Base-by-base conservation (phyloP, 1,140 invertebrate genomes). In the Caerostris darwini region DNA sequence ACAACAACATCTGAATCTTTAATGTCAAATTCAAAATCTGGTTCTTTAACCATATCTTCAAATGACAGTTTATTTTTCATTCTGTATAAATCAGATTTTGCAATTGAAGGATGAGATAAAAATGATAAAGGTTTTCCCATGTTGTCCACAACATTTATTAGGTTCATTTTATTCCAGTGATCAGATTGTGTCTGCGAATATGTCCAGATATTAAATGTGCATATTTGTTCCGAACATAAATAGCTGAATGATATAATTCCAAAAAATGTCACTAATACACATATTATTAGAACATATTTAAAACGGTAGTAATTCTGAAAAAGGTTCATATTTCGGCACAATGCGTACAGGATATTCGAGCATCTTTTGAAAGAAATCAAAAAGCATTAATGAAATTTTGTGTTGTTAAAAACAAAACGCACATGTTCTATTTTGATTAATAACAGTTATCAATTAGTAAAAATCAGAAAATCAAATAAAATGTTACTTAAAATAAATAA, bases 1-100 rank as follows among this genome's bases (percentile, higher is more conserved):
- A 99, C 99, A 96, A 99, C 98, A 34, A 99, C 99, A 97, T 99
- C 99, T 95, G 98, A 97, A 7, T 97, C 98, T 95, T 98, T 97
- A 95, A 99, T 95, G 92, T 96, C 95, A 93, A 96, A 96, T 54
- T 94, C 59, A 93, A 95, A 94, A 83, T 94, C 87, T 50, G 88
- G 59, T 91, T 94, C 94, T 56, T 92, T 94, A 8, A 94, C 3
- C 71, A 95, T 95, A 53, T 95, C 95, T 69, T 95, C 95, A 69
- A 95, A 95, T 57, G 95, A 95, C 14, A 95, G 71, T 77, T 95
- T 95, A 69, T 54, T 94, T 59, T 92, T 92, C n/a, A 19, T n/a
- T 64, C 61, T 67, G 19, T 77, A 85, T 7, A 10, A 8, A 83
- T 82, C 81, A 34, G 87, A 64, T 58, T 90, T 69, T 2, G 81